These are phyloP conservation scores for Cylindroiulus punctatus DNA, from an alignment of 2,888 invertebrate genomes.

Conservation along the genomic window DNA sequence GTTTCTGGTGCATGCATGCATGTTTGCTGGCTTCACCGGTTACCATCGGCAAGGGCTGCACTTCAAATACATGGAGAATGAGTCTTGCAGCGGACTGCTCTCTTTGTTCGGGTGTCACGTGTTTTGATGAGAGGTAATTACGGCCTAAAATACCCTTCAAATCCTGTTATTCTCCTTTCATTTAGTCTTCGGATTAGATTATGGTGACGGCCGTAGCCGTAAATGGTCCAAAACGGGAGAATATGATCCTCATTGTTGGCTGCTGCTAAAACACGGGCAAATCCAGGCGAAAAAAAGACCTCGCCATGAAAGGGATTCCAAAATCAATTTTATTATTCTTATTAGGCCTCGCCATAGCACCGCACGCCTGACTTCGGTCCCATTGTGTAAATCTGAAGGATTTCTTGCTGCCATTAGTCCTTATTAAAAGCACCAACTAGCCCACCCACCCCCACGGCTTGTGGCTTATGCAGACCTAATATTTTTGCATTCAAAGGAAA, in stretches of 20 bases:
- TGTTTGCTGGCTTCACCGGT: conserved; percentile 1
- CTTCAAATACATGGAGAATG: neutral
- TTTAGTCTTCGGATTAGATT: conserved; percentile 53
- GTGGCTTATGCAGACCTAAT: neutral
- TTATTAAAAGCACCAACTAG: neutral
- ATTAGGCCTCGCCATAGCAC: neutral
- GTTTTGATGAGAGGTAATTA: conserved; percentile 53
- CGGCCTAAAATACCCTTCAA: conserved; percentile 49
- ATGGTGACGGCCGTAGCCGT: conserved; percentile 25
- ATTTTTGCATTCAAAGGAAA: neutral
- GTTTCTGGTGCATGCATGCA: neutral
- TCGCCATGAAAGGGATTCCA: conserved; percentile 36
- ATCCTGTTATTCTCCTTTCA: conserved; percentile 54
- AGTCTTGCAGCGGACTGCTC: conserved; percentile 19
- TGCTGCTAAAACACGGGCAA: conserved; percentile 28
- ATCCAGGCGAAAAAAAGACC: neutral
- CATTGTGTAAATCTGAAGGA: neutral
- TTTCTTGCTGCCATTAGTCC: conserved; percentile 3
- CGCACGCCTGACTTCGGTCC: neutral
- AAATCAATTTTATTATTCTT: conserved; percentile 26
- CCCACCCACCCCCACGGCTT: neutral
- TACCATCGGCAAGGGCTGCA: too few species aligned
- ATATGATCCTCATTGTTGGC: conserved; percentile 25
- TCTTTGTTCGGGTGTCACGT: conserved; percentile 48
- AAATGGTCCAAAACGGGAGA: conserved; percentile 46